These are phyloP conservation scores for Gallirallus australis DNA, from an alignment of 2,797 vertebrate species.

Conservation along the genomic window DNA sequence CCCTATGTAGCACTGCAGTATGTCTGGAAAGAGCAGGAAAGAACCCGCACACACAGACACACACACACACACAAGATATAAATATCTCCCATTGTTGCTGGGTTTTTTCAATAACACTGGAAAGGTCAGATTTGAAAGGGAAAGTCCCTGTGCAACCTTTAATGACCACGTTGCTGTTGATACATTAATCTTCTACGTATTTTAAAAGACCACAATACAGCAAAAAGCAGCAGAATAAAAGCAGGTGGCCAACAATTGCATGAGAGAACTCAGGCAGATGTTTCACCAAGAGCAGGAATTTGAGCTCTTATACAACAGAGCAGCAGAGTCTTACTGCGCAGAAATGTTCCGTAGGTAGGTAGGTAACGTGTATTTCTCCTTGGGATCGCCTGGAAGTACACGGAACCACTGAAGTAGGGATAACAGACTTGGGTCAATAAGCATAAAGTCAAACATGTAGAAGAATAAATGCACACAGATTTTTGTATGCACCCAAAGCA, in stretches of 20 bases:
- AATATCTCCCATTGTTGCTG: background rate
- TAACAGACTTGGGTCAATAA: background rate
- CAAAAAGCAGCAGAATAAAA: background rate
- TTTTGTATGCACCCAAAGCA: background rate
- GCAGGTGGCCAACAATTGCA: background rate
- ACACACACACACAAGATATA: no score
- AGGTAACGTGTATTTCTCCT: background rate
- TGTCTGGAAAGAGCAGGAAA: background rate
- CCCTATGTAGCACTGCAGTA: background rate
- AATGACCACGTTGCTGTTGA: background rate
- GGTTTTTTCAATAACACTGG: background rate
- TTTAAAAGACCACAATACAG: background rate
- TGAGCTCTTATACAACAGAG: background rate
- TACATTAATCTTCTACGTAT: background rate
- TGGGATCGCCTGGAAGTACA: background rate
- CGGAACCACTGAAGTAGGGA: background rate
- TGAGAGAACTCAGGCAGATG: background rate
- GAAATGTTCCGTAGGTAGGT: background rate
- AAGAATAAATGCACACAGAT: background rate
- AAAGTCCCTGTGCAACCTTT: background rate
- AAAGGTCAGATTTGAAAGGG: constrained; percentile 11
- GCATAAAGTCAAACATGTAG: background rate
- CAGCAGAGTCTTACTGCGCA: background rate
- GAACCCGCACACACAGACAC: background rate
- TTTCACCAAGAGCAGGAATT: background rate